Evolutionary conservation across 2,888 invertebrate genomes (phyloP).

Genomic region (Idaea aversata): DNA sequence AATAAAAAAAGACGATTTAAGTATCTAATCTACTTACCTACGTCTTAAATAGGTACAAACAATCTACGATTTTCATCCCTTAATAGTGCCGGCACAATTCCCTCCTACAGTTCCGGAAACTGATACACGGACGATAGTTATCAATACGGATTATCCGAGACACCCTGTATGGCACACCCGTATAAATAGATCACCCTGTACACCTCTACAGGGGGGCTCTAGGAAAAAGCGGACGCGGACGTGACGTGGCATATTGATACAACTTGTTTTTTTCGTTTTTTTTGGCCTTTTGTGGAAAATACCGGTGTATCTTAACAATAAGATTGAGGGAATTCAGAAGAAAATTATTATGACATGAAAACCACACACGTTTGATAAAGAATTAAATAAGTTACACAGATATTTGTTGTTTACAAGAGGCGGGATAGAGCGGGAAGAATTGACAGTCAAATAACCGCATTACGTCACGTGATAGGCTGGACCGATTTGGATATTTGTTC

Average conservation of each 20-base stretch:
- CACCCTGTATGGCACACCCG: neutral
- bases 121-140: constrained; percentile 58
- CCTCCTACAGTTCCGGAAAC: constrained; percentile 55
- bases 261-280: neutral
- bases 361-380: too few species aligned
- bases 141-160: constrained; percentile 64
- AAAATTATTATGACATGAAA: too few species aligned
- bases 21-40: too few species aligned
- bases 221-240: constrained; percentile 7
- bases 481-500: too few species aligned
- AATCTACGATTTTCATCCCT: neutral
- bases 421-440: too few species aligned
- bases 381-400: too few species aligned
- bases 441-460: too few species aligned
- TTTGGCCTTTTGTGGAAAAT: neutral
- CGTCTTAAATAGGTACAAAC: neutral
- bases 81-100: neutral
- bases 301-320: neutral
- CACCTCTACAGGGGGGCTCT: constrained; percentile 10
- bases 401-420: too few species aligned
- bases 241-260: constrained; percentile 11
- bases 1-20: too few species aligned
- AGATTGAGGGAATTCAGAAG: too few species aligned
- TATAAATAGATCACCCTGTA: neutral
- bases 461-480: too few species aligned